These are phyloP conservation scores for Lasius platythorax DNA, from an alignment of 2,888 invertebrate species.

Conservation along the genomic window DNA sequence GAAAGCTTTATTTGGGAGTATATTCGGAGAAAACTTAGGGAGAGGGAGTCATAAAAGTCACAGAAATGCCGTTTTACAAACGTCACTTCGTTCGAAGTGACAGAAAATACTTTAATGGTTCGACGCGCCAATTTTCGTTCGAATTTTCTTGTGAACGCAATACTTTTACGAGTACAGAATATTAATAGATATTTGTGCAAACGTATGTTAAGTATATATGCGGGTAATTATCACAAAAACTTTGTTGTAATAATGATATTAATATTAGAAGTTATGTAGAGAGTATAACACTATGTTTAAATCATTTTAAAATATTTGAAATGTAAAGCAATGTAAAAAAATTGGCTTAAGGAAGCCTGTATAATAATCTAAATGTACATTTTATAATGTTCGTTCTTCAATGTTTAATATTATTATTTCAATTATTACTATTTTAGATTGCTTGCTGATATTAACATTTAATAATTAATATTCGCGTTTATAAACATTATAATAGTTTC, in stretches of 20 bases:
- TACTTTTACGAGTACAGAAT: not conserved
- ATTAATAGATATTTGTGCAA: conserved; percentile 31
- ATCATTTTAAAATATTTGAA: not conserved
- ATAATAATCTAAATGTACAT: not conserved
- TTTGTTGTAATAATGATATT: not conserved
- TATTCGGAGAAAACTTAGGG: conserved; percentile 14
- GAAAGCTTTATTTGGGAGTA: conserved; percentile 45
- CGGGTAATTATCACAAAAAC: not conserved
- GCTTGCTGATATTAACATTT: not conserved
- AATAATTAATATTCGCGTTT: not conserved
- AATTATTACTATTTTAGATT: not conserved
- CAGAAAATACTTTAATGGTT: conserved; percentile 29
- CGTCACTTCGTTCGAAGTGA: conserved; percentile 30
- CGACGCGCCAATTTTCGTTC: conserved; percentile 21
- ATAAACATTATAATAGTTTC: not conserved
- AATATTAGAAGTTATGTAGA: not conserved
- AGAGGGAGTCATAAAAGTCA: conserved; percentile 38
- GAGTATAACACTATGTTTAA: too few relatives aligned
- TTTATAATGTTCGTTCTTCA: not conserved
- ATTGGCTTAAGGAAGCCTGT: not conserved
- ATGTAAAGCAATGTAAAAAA: not conserved
- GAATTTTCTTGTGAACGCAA: not conserved
- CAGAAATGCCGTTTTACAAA: conserved; percentile 23
- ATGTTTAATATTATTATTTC: not conserved
- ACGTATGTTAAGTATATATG: not conserved